A percentile compares a stretch with the other conserved stretches of the same genome.
Evolutionary conservation across 2,888 invertebrate species (phyloP).

Genomic region (Argyresthia goedartella): DNA sequence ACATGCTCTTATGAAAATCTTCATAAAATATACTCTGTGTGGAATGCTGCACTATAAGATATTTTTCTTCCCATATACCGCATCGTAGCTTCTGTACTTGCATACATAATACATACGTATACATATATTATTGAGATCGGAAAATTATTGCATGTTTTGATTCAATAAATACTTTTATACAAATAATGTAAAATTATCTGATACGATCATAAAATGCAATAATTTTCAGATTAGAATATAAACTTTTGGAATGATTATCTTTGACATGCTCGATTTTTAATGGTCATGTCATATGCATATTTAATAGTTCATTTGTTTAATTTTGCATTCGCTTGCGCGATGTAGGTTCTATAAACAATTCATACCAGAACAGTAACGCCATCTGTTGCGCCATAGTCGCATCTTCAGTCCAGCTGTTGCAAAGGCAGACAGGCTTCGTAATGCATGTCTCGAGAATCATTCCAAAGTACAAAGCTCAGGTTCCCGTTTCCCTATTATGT

Average conservation of each 20-base stretch:
- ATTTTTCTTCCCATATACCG: neutral
- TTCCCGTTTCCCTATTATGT: slow-evolving; percentile 73
- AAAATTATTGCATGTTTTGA: slow-evolving; percentile 35
- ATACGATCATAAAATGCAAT: slow-evolving; percentile 26
- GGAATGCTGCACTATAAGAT: slow-evolving; percentile 6
- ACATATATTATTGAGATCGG: slow-evolving; percentile 8
- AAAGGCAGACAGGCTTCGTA: no score
- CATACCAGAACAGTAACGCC: no score
- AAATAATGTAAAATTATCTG: slow-evolving; percentile 4
- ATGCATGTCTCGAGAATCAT: slow-evolving; percentile 19
- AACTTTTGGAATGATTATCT: neutral
- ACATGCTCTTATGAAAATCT: neutral
- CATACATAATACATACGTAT: no score
- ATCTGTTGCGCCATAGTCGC: no score
- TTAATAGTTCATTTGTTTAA: no score
- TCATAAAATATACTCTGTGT: slow-evolving; percentile 4
- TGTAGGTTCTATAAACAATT: no score
- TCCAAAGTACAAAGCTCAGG: slow-evolving; percentile 30
- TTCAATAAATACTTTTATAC: slow-evolving; percentile 11
- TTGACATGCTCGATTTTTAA: neutral
- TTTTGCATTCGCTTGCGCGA: no score
- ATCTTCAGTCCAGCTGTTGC: no score
- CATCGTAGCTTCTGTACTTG: slow-evolving; percentile 11
- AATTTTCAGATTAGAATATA: slow-evolving; percentile 19
- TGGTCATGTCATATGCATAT: no score